A percentile compares a stretch with the other conserved stretches of the same genome.
Conservation (phyloP, 2,113 vertebrate species). For the Grus americana region DNA sequence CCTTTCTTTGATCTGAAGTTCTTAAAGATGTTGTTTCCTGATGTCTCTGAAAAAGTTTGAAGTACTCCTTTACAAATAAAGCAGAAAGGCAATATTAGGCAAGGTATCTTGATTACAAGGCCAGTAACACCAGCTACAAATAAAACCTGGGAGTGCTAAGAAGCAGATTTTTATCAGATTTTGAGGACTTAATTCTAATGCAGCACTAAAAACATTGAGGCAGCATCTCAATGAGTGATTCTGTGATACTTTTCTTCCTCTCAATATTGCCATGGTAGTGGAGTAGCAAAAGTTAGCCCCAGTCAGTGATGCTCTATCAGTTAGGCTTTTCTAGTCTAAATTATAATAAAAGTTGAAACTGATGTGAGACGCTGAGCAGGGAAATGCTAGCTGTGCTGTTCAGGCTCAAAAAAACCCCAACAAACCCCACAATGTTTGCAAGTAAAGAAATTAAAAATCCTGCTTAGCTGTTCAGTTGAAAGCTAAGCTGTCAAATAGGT, state of each 20-base stretch:
- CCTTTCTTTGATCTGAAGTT: not conserved
- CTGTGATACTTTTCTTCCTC: not conserved
- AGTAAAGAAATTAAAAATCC: not conserved
- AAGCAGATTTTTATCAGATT: not conserved
- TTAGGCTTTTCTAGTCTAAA: not conserved
- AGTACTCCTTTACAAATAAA: not conserved
- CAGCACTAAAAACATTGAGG: not conserved
- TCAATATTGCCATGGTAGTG: rapidly evolving
- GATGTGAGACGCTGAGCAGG: not conserved
- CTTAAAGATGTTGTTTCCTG: not conserved
- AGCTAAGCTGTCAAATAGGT: not conserved
- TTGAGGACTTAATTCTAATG: not conserved
- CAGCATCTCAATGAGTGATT: not conserved
- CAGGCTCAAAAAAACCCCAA: not conserved
- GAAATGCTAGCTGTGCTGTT: not conserved
- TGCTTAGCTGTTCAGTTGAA: not conserved
- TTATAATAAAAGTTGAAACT: not conserved
- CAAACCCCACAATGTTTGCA: not conserved
- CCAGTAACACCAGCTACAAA: not conserved
- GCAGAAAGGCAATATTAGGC: not conserved
- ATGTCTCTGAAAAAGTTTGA: not conserved
- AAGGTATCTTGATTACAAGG: not conserved
- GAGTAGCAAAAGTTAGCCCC: not conserved
- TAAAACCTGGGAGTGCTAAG: not conserved
- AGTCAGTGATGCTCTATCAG: not conserved